A percentile compares a stretch with the other conserved stretches of the same genome.
Conservation (phyloP, 1,140 invertebrate species). For the Scylla paramamosain region DNA sequence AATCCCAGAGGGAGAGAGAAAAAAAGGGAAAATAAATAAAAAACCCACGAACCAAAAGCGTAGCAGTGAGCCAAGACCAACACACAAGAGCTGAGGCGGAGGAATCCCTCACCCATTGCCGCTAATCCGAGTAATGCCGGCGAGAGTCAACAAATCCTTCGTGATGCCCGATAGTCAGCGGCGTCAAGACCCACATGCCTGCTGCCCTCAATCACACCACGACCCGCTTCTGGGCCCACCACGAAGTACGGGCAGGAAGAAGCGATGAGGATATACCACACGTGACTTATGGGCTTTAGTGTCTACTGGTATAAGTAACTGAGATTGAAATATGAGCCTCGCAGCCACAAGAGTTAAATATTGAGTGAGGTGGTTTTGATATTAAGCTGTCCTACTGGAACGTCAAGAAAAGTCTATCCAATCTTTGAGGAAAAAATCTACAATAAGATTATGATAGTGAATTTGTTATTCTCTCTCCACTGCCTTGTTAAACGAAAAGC, state of each 20-base stretch:
- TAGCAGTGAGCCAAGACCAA: not conserved
- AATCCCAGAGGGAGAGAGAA: not conserved
- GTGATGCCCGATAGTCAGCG: not conserved
- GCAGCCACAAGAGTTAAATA: too few relatives aligned
- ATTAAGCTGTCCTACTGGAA: too few relatives aligned
- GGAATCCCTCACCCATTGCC: not conserved
- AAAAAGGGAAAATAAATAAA: not conserved
- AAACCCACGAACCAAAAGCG: not conserved
- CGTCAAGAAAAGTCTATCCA: too few relatives aligned
- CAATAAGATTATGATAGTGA: too few relatives aligned
- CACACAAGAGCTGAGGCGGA: not conserved
- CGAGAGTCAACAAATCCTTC: slow-evolving; percentile 38
- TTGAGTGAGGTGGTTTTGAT: too few relatives aligned
- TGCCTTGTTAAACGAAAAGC: too few relatives aligned
- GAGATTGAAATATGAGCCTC: too few relatives aligned
- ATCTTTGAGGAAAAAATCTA: too few relatives aligned
- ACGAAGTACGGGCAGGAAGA: not conserved
- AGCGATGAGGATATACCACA: not conserved
- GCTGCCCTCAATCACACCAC: not conserved
- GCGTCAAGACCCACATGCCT: slow-evolving; percentile 1
- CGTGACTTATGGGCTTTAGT: too few relatives aligned
- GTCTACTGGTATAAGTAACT: too few relatives aligned
- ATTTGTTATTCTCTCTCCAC: too few relatives aligned
- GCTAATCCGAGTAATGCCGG: slow-evolving; percentile 28
- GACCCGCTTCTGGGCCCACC: not conserved